A percentile compares a stretch with the other conserved stretches of the same genome.
Evolutionary conservation across 2,113 vertebrate species (phyloP).

Genomic region (Archilochus colubris): DNA sequence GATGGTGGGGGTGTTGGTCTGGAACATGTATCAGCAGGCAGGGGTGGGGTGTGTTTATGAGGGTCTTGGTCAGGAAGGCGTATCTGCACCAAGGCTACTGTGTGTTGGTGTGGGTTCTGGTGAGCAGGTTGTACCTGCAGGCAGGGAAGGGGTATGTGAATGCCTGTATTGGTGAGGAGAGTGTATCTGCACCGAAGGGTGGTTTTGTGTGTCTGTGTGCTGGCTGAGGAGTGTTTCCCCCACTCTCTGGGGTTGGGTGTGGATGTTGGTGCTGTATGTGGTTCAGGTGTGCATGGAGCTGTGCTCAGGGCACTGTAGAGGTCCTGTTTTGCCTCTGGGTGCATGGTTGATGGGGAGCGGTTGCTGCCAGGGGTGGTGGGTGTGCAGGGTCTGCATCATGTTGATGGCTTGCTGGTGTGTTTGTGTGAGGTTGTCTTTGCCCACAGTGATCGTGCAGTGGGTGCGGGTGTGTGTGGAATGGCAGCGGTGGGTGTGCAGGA

Average conservation of each 20-base stretch:
- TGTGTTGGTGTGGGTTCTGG: no score
- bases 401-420: background rate
- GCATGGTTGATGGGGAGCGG: background rate
- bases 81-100: no score
- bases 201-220: background rate
- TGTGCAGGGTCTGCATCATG: background rate
- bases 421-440: background rate
- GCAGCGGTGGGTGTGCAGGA: background rate
- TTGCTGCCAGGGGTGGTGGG: background rate
- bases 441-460: background rate
- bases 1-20: no score
- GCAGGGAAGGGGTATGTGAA: no score
- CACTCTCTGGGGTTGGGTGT: background rate
- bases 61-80: no score
- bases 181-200: background rate
- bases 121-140: background rate
- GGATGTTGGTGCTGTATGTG: background rate
- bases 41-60: no score
- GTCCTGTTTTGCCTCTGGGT: accelerated
- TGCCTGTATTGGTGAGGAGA: no score
- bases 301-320: background rate
- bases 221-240: background rate
- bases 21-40: no score
- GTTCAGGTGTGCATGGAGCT: background rate
- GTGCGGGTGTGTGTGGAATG: background rate